These are phyloP conservation scores for Hippoglossus stenolepis DNA, from an alignment of 2,113 vertebrate genomes.

Conservation along the genomic window DNA sequence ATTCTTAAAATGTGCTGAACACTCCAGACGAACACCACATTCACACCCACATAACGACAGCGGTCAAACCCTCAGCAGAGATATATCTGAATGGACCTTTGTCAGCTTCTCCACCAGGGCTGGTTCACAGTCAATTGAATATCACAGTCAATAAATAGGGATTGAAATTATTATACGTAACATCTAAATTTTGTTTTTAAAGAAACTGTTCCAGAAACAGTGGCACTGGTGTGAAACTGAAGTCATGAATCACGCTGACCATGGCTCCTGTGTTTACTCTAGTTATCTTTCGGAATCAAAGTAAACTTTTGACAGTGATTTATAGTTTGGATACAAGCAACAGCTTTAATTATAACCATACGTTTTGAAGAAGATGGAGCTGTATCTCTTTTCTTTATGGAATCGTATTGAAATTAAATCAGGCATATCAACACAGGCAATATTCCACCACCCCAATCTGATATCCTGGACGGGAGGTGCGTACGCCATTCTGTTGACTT, in stretches of 20 bases:
- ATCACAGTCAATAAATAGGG: no score
- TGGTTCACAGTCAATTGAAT: no score
- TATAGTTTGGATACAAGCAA: slow-evolving; percentile 19
- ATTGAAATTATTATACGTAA: no score
- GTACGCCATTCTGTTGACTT: background rate
- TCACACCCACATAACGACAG: no score
- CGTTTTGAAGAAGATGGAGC: background rate
- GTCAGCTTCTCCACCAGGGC: no score
- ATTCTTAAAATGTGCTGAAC: no score
- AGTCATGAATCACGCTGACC: slow-evolving; percentile 22
- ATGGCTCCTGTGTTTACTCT: background rate
- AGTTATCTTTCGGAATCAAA: slow-evolving; percentile 16
- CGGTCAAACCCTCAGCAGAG: no score
- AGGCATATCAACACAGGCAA: background rate
- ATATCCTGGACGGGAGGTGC: background rate
- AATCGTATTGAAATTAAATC: background rate
- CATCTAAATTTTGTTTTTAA: background rate
- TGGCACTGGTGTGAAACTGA: background rate
- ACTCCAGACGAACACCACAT: no score
- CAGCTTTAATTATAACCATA: background rate
- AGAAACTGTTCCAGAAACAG: background rate
- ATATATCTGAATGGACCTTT: no score
- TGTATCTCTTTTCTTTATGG: background rate
- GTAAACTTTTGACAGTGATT: slow-evolving; percentile 14
- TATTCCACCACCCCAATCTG: background rate